Base-by-base conservation (phyloP, 2,113 vertebrate genomes). In the Gymnogyps californianus region DNA sequence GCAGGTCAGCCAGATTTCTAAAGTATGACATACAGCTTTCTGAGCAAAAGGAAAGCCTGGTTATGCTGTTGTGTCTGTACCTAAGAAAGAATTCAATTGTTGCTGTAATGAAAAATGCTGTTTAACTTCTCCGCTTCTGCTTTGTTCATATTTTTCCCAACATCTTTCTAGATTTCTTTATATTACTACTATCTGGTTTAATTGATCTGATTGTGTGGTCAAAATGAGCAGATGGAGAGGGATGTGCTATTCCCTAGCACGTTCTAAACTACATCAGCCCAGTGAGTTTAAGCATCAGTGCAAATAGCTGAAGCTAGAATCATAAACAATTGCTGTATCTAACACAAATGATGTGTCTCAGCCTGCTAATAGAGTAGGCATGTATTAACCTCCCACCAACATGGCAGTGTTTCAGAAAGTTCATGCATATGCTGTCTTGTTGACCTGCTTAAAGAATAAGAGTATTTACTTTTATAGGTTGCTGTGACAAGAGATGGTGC, bases 201-300 rank as follows among this genome's bases (percentile, higher is more conserved):
- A 44, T 46, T 75, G 31, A 91, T 92, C 34, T 77, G 61, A 82
- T 89, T 72, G 46, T 72, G 87, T 87, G 89, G 49, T 93, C 40
- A 69, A 64, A 95, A 76, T 49, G 55, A 92, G 59, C 94, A 93
- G 91, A 89, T 83, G 79, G 83, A 85, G 59, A 52, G 87, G 74
- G 77, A 57, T 1, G 2, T 46, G 40, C 14, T 85, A 31, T 94
- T 89, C 80, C 57, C 80, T 44, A 61, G 77, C 47, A 89, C 15
- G 22, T 89, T 95, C 70, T 84, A 61, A 90, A 58, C 0, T 0
- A 29, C 61, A 83, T 49, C 74, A 87, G 22, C 55, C 84, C 71
- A 79, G 74, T 66, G 80, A 64, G 61, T 89, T 95, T 51, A 75
- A 80, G 40, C 47, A 70, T 26, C 8, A 11, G 49, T 4, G 7